Conservation (phyloP, 2,113 vertebrate genomes). For the Gavialis gangeticus region DNA sequence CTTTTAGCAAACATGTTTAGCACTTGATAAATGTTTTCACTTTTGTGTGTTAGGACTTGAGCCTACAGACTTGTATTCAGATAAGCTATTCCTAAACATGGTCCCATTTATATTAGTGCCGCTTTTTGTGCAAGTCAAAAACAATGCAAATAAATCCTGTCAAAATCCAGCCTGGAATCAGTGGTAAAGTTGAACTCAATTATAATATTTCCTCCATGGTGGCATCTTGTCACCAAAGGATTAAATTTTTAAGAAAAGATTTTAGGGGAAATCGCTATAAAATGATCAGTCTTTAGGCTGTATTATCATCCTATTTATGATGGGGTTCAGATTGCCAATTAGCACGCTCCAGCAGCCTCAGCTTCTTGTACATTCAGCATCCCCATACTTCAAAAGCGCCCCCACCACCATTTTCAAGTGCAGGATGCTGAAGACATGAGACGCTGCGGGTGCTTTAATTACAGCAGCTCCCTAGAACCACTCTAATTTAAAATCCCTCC, state of each 20-base stretch:
- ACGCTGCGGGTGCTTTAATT: no score
- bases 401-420: no score
- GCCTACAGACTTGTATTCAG: not conserved
- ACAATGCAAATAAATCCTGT: not conserved
- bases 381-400: no score
- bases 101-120: not conserved
- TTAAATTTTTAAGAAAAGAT: not conserved
- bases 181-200: not conserved
- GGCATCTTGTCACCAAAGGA: no score
- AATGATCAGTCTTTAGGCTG: not conserved
- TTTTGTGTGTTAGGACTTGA: not conserved
- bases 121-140: not conserved
- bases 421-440: no score
- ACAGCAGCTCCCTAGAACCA: no score
- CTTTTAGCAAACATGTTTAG: not conserved
- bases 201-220: no score
- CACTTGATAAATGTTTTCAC: not conserved
- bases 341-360: no score
- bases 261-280: not conserved
- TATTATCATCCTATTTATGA: not conserved
- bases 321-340: no score
- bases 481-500: no score
- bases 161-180: rapidly evolving
- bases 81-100: not conserved
- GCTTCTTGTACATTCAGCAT: no score